Evolutionary conservation across 2,888 invertebrate species (phyloP), one percentile per base, ranked within the genome.

Genomic region (Heliconius charithonia): DNA sequence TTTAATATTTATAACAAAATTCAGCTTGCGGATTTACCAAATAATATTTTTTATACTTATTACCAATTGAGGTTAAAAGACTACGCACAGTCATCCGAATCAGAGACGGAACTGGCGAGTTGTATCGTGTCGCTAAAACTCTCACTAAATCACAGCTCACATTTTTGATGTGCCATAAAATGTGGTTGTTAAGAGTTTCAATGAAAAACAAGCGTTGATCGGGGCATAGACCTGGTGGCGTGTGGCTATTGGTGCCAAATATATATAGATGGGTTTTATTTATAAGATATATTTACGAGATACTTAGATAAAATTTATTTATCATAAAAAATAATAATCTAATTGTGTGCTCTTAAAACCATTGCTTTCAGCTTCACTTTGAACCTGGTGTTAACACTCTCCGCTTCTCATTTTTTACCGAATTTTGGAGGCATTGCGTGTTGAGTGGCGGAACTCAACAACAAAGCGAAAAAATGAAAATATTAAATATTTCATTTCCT

Each of bases 21-120:
- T 72, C 6, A 27, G 7, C 4, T 10, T 51, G 27, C 27, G 45
- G 22, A 51, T 27, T 51, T 29, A 25, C 19, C 19, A 27, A 27
- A 51, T 4, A n/a, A 41, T 25, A 63, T 45, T 59, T 66, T 74
- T 56, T 71, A 70, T 66, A 66, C 51, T 74, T 62, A 56, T 29
- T 45, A 51, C 10, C 75, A 76, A 81, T 78, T 78, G 72, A 74
- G 79, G 81, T 78, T 79, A 81, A 67, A 72, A 78, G 56, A 81
- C 79, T 76, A 75, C 63, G 70, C 71, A 82, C 76, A 79, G 75
- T 77, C 79, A 76, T 84, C 83, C 66, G 84, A 84, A 84, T 84
- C 82, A 83, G 80, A 79, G 82, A 83, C 85, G 83, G 85, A 84
- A 83, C 84, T 83, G 75, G 82, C 82, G 80, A 82, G 81, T 82